Evolutionary conservation across 2,888 invertebrate genomes (phyloP), one percentile per base, ranked within the genome.

Genomic region (Bedellia somnulentella): DNA sequence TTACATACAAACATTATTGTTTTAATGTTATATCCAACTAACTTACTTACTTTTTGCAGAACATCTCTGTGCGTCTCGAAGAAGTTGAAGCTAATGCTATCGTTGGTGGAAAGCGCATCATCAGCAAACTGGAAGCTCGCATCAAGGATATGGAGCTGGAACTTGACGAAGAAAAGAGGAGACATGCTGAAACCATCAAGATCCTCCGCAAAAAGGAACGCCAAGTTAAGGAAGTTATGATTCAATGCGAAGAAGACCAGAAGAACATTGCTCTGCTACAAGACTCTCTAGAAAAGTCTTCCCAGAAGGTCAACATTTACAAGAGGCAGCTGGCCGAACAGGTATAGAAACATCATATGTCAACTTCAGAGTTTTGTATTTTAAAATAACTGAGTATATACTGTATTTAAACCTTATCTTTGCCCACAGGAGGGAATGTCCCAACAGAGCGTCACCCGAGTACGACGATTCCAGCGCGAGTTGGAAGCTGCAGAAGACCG

Each of bases 161-260:
- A 71, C 75, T 93, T 45, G 96, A 97, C 57, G 96, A 95, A 70
- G 96, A 97, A 78, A 94, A 93, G 81, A 88, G 95, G 63, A 87
- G 95, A 62, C 96, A 97, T 77, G 88, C 93, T 46, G 96, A 97
- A 76, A 94, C 95, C 53, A 92, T 95, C 68, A 95, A 95, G 82
- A 93, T 95, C 66, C 81, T 96, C 58, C 90, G 96, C 77, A 97
- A 97, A 85, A 97, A 97, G 86, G 96, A 97, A 66, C 92, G 95
- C 55, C 86, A 87, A 55, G 87, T 96, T 57, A 96, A 97, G 82
- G 96, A 96, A 73, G 86, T 96, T 42, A 85, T 94, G 78, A 87
- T 95, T 50, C 93, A 93, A 68, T 89, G 91, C 56, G 96, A 96
- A 71, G 96, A 97, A 68, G 96, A 97, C 76, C 89, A 95, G 75